Evolutionary conservation across 2,797 vertebrate species (phyloP).

Genomic region (Champsocephalus esox): DNA sequence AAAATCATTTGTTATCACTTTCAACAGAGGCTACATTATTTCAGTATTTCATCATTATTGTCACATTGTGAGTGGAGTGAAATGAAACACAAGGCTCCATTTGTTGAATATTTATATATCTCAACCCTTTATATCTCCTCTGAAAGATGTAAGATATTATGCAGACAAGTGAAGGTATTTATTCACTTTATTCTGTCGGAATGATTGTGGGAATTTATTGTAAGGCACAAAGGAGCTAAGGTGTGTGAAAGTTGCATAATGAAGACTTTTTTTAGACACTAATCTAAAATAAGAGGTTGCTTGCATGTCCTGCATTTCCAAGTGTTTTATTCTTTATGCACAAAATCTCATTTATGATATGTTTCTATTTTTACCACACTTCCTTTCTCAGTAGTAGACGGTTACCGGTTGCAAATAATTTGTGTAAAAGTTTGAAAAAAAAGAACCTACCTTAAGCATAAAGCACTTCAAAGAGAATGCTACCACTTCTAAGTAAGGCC

Average conservation of each 20-base stretch:
- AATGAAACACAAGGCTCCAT: slow-evolving; percentile 51
- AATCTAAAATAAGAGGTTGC: slow-evolving; percentile 4
- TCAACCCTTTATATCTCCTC: slow-evolving; percentile 35
- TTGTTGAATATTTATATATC: slow-evolving; percentile 57
- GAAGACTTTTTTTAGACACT: not conserved
- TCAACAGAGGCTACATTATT: slow-evolving; percentile 61
- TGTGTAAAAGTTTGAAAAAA: slow-evolving; percentile 22
- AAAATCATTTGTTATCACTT: slow-evolving; percentile 64
- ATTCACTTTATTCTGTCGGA: slow-evolving; percentile 26
- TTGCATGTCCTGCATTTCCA: not conserved
- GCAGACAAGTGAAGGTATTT: slow-evolving; percentile 37
- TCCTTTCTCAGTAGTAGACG: slow-evolving; percentile 25
- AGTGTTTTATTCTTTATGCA: slow-evolving; percentile 22
- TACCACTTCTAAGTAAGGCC: slow-evolving; percentile 51
- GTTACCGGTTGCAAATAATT: slow-evolving; percentile 23
- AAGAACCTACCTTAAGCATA: slow-evolving; percentile 43
- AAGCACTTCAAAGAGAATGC: slow-evolving; percentile 67
- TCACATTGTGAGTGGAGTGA: slow-evolving; percentile 46
- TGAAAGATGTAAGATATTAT: slow-evolving; percentile 31
- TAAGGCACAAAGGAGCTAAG: slow-evolving; percentile 27
- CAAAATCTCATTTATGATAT: not conserved
- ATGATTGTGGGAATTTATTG: slow-evolving; percentile 27
- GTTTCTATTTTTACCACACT: not conserved
- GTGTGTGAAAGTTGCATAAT: slow-evolving; percentile 4
- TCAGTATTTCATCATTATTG: slow-evolving; percentile 66